phyloP scores from a whole-genome alignment of 2,888 invertebrate species.

The Dicranocentrus wangi region DNA sequence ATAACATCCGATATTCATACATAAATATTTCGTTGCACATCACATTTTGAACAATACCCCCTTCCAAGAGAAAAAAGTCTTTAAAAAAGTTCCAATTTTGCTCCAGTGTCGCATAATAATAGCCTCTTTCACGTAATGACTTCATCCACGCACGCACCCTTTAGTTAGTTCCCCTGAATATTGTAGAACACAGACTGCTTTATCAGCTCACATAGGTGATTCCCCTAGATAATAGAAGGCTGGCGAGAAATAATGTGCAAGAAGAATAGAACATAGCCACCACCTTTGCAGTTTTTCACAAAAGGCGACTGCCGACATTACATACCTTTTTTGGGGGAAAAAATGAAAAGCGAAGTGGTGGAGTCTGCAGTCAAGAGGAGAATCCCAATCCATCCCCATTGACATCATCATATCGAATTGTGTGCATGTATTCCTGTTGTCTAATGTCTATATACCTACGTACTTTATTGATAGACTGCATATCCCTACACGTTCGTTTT shows the following conservation, averaged over 20 bases:
- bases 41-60: background rate
- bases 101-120: conserved; percentile 46
- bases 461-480: background rate
- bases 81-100: conserved; percentile 1
- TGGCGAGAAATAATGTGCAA: background rate
- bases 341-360: conserved; percentile 14
- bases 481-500: background rate
- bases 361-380: conserved; percentile 28
- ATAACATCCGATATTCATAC: too few species aligned
- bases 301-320: conserved; percentile 6
- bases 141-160: conserved; percentile 24
- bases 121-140: conserved; percentile 4
- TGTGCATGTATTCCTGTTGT: too few species aligned
- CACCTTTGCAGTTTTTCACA: conserved; percentile 6
- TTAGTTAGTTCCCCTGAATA: background rate
- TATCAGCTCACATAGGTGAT: conserved; percentile 38
- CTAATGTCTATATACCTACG: background rate
- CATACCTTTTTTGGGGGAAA: too few species aligned
- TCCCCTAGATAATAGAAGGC: conserved; percentile 50
- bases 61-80: background rate
- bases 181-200: conserved; percentile 6
- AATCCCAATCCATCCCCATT: conserved; percentile 50
- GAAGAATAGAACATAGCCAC: conserved; percentile 18
- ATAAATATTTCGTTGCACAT: background rate
- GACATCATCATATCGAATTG: conserved; percentile 38